Percentiles rank a stretch among this genome's conserved stretches.
These are phyloP conservation scores for Galerucella pusilla DNA, from an alignment of 2,888 invertebrate genomes.

Conservation along the genomic window DNA sequence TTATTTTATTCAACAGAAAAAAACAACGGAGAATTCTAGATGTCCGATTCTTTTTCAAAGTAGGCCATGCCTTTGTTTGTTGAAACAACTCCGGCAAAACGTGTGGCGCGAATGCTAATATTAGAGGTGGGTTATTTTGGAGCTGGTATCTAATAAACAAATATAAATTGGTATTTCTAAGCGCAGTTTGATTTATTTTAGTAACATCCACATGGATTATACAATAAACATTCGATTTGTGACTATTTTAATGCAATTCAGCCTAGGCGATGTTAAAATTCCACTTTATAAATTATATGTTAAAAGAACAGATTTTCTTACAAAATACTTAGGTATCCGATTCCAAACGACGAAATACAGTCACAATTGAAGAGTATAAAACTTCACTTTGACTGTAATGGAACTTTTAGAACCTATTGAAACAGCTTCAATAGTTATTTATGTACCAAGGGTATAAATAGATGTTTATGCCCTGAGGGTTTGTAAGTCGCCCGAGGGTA, in stretches of 20 bases:
- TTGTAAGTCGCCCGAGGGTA: too few species aligned
- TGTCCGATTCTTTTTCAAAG: slow-evolving; percentile 57
- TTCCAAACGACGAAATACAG: too few species aligned
- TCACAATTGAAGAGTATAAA: too few species aligned
- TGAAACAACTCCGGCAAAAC: slow-evolving; percentile 59
- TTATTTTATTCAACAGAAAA: slow-evolving; percentile 43
- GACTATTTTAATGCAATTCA: background rate
- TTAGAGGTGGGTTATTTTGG: slow-evolving; percentile 14
- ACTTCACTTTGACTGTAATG: too few species aligned
- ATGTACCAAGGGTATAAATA: too few species aligned
- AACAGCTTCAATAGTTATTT: too few species aligned
- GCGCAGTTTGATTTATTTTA: background rate
- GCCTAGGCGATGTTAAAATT: too few species aligned
- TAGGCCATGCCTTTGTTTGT: slow-evolving; percentile 64
- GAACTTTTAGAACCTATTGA: too few species aligned
- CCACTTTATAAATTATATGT: too few species aligned
- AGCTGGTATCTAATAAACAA: slow-evolving; percentile 6
- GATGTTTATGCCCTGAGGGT: too few species aligned
- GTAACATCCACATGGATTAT: background rate
- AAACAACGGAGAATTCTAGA: slow-evolving; percentile 57
- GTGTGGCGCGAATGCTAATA: slow-evolving; percentile 19
- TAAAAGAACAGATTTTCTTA: too few species aligned
- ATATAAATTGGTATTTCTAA: background rate
- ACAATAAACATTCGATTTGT: background rate
- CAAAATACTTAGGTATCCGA: too few species aligned